Base-by-base conservation (phyloP, 2,888 invertebrate species). In the Lordiphosa fenestrarum region DNA sequence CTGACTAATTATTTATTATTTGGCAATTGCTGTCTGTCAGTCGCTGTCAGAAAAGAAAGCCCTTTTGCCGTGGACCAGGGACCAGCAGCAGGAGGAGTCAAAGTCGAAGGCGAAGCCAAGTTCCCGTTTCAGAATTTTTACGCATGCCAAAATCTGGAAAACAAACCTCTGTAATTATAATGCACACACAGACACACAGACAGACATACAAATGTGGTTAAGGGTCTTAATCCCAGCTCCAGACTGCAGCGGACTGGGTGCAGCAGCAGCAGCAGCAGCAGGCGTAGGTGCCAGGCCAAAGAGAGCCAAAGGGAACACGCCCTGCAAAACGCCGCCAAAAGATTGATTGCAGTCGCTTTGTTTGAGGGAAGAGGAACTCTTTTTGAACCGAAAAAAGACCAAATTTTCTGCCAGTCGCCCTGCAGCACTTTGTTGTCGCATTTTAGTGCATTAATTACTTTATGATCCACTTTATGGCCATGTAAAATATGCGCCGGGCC, bases 361-460 rank as follows among this genome's bases (percentile, higher is more conserved):
- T 71, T 61, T 46, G 21, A 39, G 7, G 33, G n/a, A 36, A 12
- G 25, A n/a, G 19, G 19, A 39, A 58, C 15, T 15, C 15, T n/a
- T n/a, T n/a, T n/a, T n/a, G n/a, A n/a, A n/a, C n/a, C n/a, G n/a
- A 15, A 15, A 15, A 15, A 23, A 40, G 4, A 30, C 30, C 30
- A 30, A 30, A 9, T 69, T 53, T 53, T 50, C 50, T 72, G 70
- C 71, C 50, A 44, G 15, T 21, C 12, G 56, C 85, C 85, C 74
- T 67, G 47, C 51, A 72, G 86, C 78, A 64, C 68, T 85, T 73
- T 85, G 72, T 82, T 86, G 87, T 86, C 87, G 84, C 86, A 87
- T 87, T 87, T 87, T 81, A 75, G 85, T 73, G 84, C 78, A 87
- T 87, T 87, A 87, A 87, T 87, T 87, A 87, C 86, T 86, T 78